These are phyloP conservation scores for Intellagama lesueurii DNA, from an alignment of 2,797 vertebrate genomes.

Conservation along the genomic window DNA sequence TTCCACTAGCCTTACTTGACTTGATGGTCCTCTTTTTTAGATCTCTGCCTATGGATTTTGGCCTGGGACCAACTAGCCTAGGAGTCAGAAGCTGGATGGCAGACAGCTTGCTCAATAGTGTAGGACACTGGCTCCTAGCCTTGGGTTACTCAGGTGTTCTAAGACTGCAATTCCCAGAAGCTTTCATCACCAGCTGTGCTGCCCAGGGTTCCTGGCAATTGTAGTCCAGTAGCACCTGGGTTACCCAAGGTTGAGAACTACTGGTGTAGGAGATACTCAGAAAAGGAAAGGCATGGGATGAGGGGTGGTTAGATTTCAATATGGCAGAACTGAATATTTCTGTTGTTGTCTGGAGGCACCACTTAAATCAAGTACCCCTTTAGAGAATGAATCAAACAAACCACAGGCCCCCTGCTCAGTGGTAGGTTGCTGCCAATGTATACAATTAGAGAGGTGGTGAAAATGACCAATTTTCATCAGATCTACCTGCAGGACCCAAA, in stretches of 20 bases:
- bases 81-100: background rate
- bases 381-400: background rate
- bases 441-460: background rate
- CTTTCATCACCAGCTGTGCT: no score
- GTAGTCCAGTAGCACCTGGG: no score
- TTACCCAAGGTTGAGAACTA: no score
- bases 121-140: no score
- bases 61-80: no score
- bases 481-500: conserved; percentile 7
- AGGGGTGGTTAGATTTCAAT: background rate
- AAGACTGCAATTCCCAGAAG: no score
- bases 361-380: background rate
- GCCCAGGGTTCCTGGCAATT: no score
- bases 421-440: background rate
- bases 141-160: no score
- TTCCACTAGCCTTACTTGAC: no score
- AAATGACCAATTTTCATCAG: conserved; percentile 27
- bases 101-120: background rate
- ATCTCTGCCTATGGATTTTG: no score
- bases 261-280: background rate
- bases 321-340: background rate
- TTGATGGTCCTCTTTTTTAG: no score
- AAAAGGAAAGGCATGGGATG: background rate
- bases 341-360: background rate
- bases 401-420: background rate